Evolutionary conservation across 1,140 invertebrate genomes (phyloP).

Genomic region (Pissodes strobi): DNA sequence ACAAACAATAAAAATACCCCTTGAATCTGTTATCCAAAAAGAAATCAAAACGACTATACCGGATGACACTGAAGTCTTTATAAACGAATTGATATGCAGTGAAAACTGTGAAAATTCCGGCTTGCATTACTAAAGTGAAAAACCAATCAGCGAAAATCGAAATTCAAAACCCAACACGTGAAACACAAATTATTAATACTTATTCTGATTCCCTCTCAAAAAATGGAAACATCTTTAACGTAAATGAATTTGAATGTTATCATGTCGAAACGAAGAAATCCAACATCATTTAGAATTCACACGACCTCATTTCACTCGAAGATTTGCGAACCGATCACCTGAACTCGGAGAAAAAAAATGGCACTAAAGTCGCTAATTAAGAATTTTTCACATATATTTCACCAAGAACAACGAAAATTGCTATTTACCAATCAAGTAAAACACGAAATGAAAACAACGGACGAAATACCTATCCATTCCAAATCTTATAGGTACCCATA

Average conservation of each 20-base stretch:
- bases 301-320: too few species aligned
- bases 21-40: neutral
- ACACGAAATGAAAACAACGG: constrained; percentile 13
- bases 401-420: neutral
- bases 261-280: too few species aligned
- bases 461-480: constrained; percentile 6
- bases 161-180: too few species aligned
- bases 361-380: constrained; percentile 5
- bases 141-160: too few species aligned
- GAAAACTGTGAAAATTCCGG: too few species aligned
- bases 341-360: constrained; percentile 29
- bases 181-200: too few species aligned
- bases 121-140: too few species aligned
- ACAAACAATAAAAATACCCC: constrained; percentile 8
- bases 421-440: constrained; percentile 12
- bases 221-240: too few species aligned
- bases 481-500: constrained; percentile 51
- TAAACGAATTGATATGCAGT: too few species aligned
- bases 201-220: too few species aligned
- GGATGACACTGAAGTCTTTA: neutral
- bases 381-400: constrained; percentile 10
- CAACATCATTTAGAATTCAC: too few species aligned
- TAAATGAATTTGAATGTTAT: too few species aligned
- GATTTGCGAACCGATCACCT: constrained; percentile 18
- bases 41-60: constrained; percentile 5